Evolutionary conservation across 2,113 vertebrate genomes (phyloP), one percentile per base, ranked within the genome.

Genomic region (Noturus placidus): DNA sequence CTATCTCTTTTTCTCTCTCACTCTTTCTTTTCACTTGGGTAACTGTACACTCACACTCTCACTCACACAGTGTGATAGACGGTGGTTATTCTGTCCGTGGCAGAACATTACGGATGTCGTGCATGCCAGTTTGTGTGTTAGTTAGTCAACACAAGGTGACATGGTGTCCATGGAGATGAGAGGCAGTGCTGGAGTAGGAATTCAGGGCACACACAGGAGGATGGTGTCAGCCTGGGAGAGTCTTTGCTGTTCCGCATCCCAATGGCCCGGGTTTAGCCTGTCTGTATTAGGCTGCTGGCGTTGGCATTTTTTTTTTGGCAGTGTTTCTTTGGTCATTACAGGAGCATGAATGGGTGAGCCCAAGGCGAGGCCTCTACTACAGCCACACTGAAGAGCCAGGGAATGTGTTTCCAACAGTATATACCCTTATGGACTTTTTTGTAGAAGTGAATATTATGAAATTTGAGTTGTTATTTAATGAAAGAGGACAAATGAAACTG

Each of bases 251-350:
- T 83, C 70, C 3, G 70, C 82, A 87, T n/a, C 84, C 82, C 90
- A 87, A 88, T 25, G 54, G 56, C 74, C 61, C 14, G 82, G 46
- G 78, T 25, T 91, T 91, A 30, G 50, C 86, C 89, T 88, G 82
- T 84, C 54, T 87, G 54, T 63, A 20, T 82, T 13, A 69, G 65
- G 50, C 59, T 89, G 65, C 85, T 88, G 50, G 38, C 81, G n/a
- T 88, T 78, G 88, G 76, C 67, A 61, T 6, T 91, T 91, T 22
- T 76, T 90, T 90, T 86, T 70, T 15, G 87, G 25, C 27, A 89
- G 63, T 89, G 88, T 92, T 91, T 83, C 89, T 87, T 90, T 82
- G 89, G 87, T 92, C 90, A 83, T 93, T 92, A 92, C 87, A 89
- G 86, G 89, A 91, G 88, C 83, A 35, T 91, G 88, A 92, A 85